Conservation (phyloP, 1,140 invertebrate species). For the Bilobella aurantiaca region DNA sequence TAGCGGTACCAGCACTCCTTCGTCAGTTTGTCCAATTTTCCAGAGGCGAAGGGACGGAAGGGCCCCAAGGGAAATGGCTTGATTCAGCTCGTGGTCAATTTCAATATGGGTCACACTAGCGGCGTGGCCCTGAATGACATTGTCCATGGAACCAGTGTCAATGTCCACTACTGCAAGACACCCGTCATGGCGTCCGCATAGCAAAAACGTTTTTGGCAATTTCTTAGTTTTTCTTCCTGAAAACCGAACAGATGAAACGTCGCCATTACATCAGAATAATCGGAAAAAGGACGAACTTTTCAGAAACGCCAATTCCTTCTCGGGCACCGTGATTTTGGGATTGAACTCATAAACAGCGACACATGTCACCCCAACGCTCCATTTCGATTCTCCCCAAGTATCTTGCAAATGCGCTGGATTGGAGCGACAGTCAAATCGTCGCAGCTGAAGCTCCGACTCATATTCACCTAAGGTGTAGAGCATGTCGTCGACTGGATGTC, state of each 20-base stretch:
- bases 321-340: conserved; percentile 12
- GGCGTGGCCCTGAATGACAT: conserved; percentile 19
- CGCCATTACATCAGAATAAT: too few species aligned
- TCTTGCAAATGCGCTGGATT: conserved; percentile 24
- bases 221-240: conserved; percentile 4
- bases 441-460: conserved; percentile 11
- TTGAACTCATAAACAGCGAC: conserved; percentile 26
- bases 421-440: conserved; percentile 15
- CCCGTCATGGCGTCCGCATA: conserved; percentile 29
- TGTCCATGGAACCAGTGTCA: conserved; percentile 16
- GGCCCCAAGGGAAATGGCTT: conserved; percentile 23
- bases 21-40: conserved; percentile 25
- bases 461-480: conserved; percentile 8
- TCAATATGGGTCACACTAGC: conserved; percentile 16
- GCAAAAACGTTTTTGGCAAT: conserved; percentile 19
- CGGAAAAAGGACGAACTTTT: neutral
- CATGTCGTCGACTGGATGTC: neutral
- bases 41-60: conserved; percentile 25
- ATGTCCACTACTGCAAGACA: conserved; percentile 15
- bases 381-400: conserved; percentile 21
- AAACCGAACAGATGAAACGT: neutral
- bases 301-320: conserved; percentile 25
- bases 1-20: conserved; percentile 27
- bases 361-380: conserved; percentile 19
- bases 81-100: conserved; percentile 26